Evolutionary conservation across 2,888 invertebrate species (phyloP), one percentile per base, ranked within the genome.

Genomic region (Drosophila subsilvestris): DNA sequence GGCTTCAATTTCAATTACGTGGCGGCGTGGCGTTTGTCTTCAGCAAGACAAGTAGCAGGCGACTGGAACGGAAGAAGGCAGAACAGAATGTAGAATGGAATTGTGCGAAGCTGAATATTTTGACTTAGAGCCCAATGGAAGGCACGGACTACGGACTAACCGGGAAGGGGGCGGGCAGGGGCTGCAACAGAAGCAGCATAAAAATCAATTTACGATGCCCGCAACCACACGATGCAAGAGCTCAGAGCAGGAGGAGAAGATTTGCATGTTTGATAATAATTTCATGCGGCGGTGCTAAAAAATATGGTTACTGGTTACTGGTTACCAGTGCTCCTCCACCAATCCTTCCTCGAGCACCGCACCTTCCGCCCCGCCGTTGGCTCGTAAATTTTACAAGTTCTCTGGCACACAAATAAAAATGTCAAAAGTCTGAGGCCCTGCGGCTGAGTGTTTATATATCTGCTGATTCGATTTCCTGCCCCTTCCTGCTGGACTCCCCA

Each of bases 201-300:
- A 83, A 83, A 83, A 80, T 83, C 88, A 83, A 83, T 83, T 83
- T 83, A 83, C 87, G 88, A 88, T 86, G 88, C 89, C 61, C 71
- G 57, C 72, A 65, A 68, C 83, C 68, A 53, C 25, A 27, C 51
- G 25, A 32, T 20, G 57, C n/a, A 6, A 44, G 43, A 22, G 57
- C 37, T 7, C n/a, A n/a, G 37, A 14, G 37, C 37, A 37, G 37
- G 37, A 37, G 37, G 37, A 27, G 37, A 71, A 89, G 91, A 90
- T 90, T 85, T 86, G 82, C 88, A 88, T 89, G 88, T 86, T 78
- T 84, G 91, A 90, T 90, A 90, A 90, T 89, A 76, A 90, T 88
- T 90, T 76, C 76, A 58, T 22, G 57, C 53, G 25, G 59, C 25
- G 50, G 37, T 43, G 25, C 53, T 27, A 37, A 58, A 48, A 67